Percentiles rank a stretch among this genome's conserved stretches.
Evolutionary conservation across 1,140 invertebrate species (phyloP).

Genomic region (Pseudomyrmex cubaensis): DNA sequence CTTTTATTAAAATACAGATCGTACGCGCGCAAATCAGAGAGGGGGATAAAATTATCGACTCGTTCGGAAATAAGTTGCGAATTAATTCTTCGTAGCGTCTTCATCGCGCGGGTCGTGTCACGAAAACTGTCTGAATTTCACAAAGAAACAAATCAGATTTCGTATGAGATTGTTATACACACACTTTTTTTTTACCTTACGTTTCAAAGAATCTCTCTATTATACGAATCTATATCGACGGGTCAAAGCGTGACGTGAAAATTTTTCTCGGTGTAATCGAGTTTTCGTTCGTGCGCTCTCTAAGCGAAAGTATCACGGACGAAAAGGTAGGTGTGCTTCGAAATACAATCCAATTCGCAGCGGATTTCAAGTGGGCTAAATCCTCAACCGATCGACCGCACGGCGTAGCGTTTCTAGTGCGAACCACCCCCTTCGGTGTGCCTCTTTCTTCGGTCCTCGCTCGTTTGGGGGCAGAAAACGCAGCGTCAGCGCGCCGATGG

Average conservation of each 20-base stretch:
- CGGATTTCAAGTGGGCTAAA: constrained; percentile 66
- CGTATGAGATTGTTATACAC: too few relatives aligned
- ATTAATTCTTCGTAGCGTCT: not conserved
- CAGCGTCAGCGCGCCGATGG: constrained; percentile 79
- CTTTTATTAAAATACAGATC: constrained; percentile 47
- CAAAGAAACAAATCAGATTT: not conserved
- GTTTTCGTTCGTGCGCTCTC: constrained; percentile 19
- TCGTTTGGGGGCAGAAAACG: constrained; percentile 71
- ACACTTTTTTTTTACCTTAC: not conserved
- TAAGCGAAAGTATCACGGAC: constrained; percentile 19
- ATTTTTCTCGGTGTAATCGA: constrained; percentile 45
- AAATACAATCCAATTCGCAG: constrained; percentile 75
- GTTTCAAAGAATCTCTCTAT: constrained; percentile 21
- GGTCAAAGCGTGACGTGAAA: constrained; percentile 41
- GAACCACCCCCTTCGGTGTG: constrained; percentile 34
- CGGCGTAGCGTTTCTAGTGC: constrained; percentile 56
- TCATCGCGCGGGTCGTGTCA: not conserved
- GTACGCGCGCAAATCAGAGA: too few relatives aligned
- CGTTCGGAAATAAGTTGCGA: not conserved
- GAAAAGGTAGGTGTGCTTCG: constrained; percentile 52
- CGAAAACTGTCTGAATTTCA: not conserved
- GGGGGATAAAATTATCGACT: not conserved
- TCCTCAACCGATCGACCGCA: constrained; percentile 63
- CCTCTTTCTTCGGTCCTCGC: constrained; percentile 38
- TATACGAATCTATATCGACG: constrained; percentile 12